Evolutionary conservation across 2,888 invertebrate genomes (phyloP).

Genomic region (Chrysotoxum bicinctum): DNA sequence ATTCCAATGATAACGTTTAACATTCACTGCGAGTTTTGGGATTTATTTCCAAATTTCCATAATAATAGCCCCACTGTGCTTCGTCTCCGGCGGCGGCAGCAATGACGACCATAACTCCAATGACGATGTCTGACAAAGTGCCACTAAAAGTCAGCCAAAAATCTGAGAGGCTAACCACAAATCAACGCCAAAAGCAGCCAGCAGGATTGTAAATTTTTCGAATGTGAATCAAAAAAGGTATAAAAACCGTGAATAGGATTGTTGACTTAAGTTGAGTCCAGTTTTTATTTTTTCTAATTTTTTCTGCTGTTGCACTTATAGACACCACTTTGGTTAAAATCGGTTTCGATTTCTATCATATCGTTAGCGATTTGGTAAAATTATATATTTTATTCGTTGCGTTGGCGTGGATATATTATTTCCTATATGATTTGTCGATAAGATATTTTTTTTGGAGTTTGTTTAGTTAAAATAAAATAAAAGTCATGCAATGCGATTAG

Average conservation of each 20-base stretch:
- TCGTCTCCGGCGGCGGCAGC: neutral
- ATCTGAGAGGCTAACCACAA: slow-evolving; percentile 29
- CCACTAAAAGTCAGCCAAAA: slow-evolving; percentile 48
- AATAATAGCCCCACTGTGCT: neutral
- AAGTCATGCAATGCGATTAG: slow-evolving; percentile 41
- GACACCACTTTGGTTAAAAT: neutral
- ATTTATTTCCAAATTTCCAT: neutral
- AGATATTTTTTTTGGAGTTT: slow-evolving; percentile 45
- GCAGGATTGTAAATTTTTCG: slow-evolving; percentile 8
- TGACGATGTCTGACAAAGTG: slow-evolving; percentile 59
- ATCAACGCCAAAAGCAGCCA: slow-evolving; percentile 24
- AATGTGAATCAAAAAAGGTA: slow-evolving; percentile 17
- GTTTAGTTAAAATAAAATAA: neutral
- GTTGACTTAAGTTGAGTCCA: neutral
- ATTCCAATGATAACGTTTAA: no score
- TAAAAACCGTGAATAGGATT: neutral
- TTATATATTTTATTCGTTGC: slow-evolving; percentile 46
- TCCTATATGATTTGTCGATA: slow-evolving; percentile 57
- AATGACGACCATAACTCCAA: neutral
- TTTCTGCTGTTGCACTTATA: neutral
- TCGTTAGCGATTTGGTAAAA: slow-evolving; percentile 32
- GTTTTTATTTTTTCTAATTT: neutral
- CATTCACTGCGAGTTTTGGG: no score
- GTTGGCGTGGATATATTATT: slow-evolving; percentile 67
- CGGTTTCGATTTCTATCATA: slow-evolving; percentile 17